Conservation (phyloP, 2,797 vertebrate genomes). For the Rhadinocentrus ornatus region DNA sequence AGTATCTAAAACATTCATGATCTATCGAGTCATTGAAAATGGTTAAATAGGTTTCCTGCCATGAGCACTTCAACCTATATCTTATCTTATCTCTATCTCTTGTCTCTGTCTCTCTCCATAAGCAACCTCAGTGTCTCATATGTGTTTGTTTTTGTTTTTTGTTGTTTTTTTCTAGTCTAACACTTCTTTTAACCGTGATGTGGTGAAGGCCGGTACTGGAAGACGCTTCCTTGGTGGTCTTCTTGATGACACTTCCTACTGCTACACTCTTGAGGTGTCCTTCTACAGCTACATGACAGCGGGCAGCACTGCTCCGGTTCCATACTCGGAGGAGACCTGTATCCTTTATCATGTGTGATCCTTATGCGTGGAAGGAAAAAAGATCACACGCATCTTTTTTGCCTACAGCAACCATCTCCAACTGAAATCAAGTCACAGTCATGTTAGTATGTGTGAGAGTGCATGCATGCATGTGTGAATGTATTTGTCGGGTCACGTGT, state of each 20-base stretch:
- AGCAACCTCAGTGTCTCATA: background rate
- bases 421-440: slow-evolving; percentile 54
- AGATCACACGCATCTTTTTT: too few species aligned
- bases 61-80: background rate
- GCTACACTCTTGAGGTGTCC: slow-evolving; percentile 98
- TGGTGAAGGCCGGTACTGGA: slow-evolving; percentile 96
- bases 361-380: background rate
- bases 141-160: too few species aligned
- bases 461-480: slow-evolving; percentile 18
- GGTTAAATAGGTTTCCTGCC: background rate
- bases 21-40: background rate
- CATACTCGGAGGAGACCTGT: slow-evolving; percentile 97
- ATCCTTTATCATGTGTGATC: slow-evolving; percentile 83
- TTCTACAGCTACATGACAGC: slow-evolving; percentile 95
- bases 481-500: slow-evolving; percentile 44
- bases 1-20: background rate
- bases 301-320: slow-evolving; percentile 85
- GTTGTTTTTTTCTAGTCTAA: slow-evolving; percentile 88
- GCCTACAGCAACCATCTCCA: slow-evolving; percentile 38
- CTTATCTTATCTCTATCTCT: background rate
- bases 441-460: slow-evolving; percentile 37
- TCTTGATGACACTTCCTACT: slow-evolving; percentile 93
- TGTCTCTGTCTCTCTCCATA: background rate
- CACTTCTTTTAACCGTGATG: slow-evolving; percentile 94
- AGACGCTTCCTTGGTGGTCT: slow-evolving; percentile 94